Conservation (phyloP, 2,797 vertebrate genomes). For the Buceros bicornis region DNA sequence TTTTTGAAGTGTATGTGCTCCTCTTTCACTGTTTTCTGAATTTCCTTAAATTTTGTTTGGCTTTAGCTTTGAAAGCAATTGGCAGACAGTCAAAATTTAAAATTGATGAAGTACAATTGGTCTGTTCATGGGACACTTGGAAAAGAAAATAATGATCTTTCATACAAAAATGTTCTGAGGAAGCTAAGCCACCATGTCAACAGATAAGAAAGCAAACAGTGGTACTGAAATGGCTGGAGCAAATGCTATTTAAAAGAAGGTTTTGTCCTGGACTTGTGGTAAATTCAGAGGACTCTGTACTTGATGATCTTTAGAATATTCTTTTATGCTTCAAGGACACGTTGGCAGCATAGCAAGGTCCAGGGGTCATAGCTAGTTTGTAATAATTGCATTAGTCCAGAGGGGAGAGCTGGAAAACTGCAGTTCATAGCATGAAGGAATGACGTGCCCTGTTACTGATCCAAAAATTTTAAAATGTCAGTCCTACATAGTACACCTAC, state of each 20-base stretch:
- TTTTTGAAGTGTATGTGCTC: constrained; percentile 62
- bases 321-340: neutral
- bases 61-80: constrained; percentile 62
- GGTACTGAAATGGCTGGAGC: constrained; percentile 1
- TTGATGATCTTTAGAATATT: neutral
- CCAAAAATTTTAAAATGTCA: neutral
- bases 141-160: constrained; percentile 67
- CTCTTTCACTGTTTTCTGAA: constrained; percentile 42
- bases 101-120: constrained; percentile 61
- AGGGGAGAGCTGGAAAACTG: neutral
- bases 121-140: constrained; percentile 53
- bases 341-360: neutral
- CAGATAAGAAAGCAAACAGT: constrained; percentile 54
- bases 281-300: neutral
- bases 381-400: neutral
- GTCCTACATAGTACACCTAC: neutral
- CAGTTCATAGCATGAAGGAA: neutral
- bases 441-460: neutral
- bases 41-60: constrained; percentile 57
- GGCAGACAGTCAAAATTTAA: constrained; percentile 51
- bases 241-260: constrained; percentile 30
- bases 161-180: constrained; percentile 62
- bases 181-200: constrained; percentile 60
- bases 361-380: neutral
- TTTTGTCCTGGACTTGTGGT: constrained; percentile 9